Evolutionary conservation across 2,797 vertebrate genomes (phyloP).

Genomic region (Phrynocephalus vlangalii): DNA sequence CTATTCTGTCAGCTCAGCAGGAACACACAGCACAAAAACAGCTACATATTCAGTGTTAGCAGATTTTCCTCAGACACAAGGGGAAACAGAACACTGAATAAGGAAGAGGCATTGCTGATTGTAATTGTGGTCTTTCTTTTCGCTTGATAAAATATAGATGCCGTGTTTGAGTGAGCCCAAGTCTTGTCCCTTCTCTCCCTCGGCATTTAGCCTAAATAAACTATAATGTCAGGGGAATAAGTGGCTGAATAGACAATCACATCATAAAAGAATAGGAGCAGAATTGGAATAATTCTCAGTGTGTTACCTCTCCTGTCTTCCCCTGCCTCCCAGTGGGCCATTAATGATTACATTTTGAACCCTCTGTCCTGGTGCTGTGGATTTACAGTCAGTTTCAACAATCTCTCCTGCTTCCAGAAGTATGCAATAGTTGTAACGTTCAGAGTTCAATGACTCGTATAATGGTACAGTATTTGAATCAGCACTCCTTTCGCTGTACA

Average conservation of each 20-base stretch:
- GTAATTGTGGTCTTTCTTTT: background rate
- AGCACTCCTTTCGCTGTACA: background rate
- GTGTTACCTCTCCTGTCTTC: constrained; percentile 3
- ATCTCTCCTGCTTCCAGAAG: background rate
- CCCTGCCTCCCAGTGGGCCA: background rate
- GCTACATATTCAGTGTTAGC: background rate
- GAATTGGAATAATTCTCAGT: background rate
- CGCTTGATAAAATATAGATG: background rate
- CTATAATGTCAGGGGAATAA: background rate
- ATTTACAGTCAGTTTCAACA: background rate
- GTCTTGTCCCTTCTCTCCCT: background rate
- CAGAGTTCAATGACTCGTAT: constrained; percentile 21
- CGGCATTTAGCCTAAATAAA: background rate
- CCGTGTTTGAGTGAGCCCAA: background rate
- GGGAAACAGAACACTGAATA: background rate
- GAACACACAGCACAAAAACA: background rate
- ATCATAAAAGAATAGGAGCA: background rate
- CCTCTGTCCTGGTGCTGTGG: constrained; percentile 11
- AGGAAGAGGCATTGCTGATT: background rate
- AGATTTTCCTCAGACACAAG: background rate
- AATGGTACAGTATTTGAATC: background rate
- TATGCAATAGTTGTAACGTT: background rate
- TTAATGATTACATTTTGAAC: constrained; percentile 39
- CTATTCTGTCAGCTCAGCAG: background rate
- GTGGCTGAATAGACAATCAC: constrained; percentile 9